Base-by-base conservation (phyloP, 1,140 invertebrate species). In the Grapholita molesta region DNA sequence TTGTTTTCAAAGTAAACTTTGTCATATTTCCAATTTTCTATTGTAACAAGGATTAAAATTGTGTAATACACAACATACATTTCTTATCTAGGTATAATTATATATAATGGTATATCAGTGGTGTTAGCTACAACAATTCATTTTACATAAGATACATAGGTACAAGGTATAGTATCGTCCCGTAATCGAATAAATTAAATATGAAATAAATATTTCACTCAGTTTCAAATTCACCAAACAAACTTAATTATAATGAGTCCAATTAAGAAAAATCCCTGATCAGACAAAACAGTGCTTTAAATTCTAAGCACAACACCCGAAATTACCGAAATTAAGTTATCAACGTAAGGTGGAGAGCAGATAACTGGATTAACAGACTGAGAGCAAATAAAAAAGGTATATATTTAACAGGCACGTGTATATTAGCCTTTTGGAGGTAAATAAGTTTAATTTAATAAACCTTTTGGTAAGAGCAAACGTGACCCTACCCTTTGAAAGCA, bases 401-500 rank as follows among this genome's bases (percentile, higher is more conserved):
- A 35, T 35, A 21, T 48, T 48, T 18, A 48, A 15, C 5, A 12
- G 6, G 15, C 7, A 48, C 42, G n/a, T 48, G 18, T 38, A 15
- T 35, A 48, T 48, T 21, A 48, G 18, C 42, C 42, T 21, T 48
- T 48, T n/a, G 18, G 42, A 48, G 18, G 18, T 21, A 48, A 48
- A 48, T 0, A 21, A 21, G 42, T 48, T 48, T 21, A 48, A 48
- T 48, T 48, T 48, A 21, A 48, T 48, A 48, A 48, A 21, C 15
- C 42, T 21, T 21, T 48, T 21, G 42, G 42, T 21, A 69, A 70
- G 28, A 57, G 52, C 67, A 74, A 71, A 67, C 61, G 66, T 68
- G 67, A 67, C 67, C 66, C 67, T 68, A 73, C 67, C 42, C 72
- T 70, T 70, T 72, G 64, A 66, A 35, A 35, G 33, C 1, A 35